Conservation (phyloP, 2,797 vertebrate species). For the Clarias laeviceps region DNA sequence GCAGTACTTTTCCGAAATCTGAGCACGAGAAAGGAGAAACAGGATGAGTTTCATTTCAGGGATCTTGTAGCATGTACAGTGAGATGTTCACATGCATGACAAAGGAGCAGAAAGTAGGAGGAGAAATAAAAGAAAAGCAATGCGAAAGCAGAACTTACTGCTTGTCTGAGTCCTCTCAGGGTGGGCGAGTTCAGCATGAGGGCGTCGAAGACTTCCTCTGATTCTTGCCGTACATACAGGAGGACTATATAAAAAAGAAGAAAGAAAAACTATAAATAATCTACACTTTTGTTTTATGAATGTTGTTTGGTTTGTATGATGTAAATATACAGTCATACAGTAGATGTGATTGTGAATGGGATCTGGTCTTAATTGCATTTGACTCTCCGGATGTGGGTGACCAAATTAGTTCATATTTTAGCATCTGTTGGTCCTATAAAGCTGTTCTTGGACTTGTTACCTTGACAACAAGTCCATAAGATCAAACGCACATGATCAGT, state of each 20-base stretch:
- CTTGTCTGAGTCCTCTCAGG: conserved; percentile 87
- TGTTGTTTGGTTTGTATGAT: not conserved
- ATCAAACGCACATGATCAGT: not conserved
- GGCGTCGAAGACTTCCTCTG: conserved; percentile 93
- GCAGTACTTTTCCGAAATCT: conserved; percentile 98
- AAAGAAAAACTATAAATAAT: not conserved
- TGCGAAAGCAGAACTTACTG: conserved; percentile 75
- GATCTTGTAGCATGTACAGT: conserved; percentile 8
- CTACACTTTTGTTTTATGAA: not conserved
- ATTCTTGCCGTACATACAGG: conserved; percentile 86
- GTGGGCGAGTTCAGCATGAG: conserved; percentile 94
- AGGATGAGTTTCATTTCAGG: conserved; percentile 46
- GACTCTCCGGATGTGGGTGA: not conserved
- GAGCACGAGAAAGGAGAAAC: conserved; percentile 59
- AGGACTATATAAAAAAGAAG: conserved; percentile 75
- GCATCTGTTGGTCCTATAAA: not conserved
- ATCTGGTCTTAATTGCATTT: not conserved
- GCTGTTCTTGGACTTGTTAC: not conserved
- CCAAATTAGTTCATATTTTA: not conserved
- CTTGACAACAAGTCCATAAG: not conserved
- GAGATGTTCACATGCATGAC: conserved; percentile 3
- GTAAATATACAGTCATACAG: not conserved
- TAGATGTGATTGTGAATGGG: too few relatives aligned
- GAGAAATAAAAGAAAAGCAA: not conserved
- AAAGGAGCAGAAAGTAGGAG: conserved; percentile 2